These are phyloP conservation scores for Rousettus leschenaultii DNA, from an alignment of 2,113 vertebrate species.

Conservation along the genomic window DNA sequence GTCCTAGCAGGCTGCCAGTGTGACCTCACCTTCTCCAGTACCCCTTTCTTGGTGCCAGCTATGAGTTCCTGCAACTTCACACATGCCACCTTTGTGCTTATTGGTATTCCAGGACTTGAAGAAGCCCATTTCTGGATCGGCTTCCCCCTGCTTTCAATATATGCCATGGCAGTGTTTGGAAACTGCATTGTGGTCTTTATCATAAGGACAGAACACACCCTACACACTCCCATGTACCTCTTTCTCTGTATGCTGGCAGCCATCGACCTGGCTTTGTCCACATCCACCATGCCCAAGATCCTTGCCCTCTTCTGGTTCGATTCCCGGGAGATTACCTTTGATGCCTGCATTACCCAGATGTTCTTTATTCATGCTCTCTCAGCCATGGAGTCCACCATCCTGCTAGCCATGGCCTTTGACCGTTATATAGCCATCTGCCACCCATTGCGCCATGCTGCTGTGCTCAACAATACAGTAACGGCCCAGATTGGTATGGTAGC, in stretches of 20 bases:
- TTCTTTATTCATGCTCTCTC: constrained; percentile 77
- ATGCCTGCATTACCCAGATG: constrained; percentile 75
- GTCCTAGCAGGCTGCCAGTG: constrained; percentile 35
- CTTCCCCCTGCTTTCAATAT: constrained; percentile 74
- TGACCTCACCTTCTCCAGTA: constrained; percentile 19
- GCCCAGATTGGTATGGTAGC: constrained; percentile 64
- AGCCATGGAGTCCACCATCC: constrained; percentile 71
- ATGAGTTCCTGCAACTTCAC: constrained; percentile 76
- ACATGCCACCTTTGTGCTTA: constrained; percentile 70
- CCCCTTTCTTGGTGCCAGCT: background rate
- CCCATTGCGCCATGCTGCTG: constrained; percentile 65
- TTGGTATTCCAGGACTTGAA: constrained; percentile 76
- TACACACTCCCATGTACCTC: constrained; percentile 75
- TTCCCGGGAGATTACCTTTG: constrained; percentile 67
- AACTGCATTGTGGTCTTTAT: constrained; percentile 75
- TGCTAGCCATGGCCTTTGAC: constrained; percentile 77
- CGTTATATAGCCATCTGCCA: constrained; percentile 77
- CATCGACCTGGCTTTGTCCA: constrained; percentile 73
- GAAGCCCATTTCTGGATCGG: constrained; percentile 73
- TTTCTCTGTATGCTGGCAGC: constrained; percentile 76
- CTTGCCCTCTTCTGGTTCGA: constrained; percentile 75
- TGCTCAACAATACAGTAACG: constrained; percentile 70
- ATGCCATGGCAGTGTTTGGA: constrained; percentile 67
- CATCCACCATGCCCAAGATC: constrained; percentile 75
- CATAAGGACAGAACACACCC: constrained; percentile 60